Percentiles rank a stretch among this genome's conserved stretches.
Evolutionary conservation across 2,888 invertebrate genomes (phyloP).

Genomic region (Leptinotarsa juncta): DNA sequence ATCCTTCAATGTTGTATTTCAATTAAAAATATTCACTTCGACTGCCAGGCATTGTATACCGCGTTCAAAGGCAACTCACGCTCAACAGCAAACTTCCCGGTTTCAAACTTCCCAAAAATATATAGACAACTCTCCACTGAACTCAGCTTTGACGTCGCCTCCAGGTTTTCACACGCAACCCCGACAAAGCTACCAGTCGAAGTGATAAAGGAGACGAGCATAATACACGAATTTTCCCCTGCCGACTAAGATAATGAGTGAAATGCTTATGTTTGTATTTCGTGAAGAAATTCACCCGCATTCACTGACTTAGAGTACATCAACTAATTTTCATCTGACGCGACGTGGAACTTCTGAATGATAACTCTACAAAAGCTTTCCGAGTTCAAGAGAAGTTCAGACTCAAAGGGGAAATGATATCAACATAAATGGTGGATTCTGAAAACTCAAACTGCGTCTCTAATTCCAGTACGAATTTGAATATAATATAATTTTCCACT

Average conservation of each 20-base stretch:
- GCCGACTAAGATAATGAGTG: not conserved
- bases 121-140: not conserved
- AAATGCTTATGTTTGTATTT: not conserved
- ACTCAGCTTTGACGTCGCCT: not conserved
- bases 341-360: not conserved
- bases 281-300: not conserved
- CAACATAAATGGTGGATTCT: not conserved
- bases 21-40: no score
- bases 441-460: no score
- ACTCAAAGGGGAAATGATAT: not conserved
- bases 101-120: not conserved
- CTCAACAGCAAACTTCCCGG: not conserved
- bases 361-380: not conserved
- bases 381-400: not conserved
- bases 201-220: conserved; percentile 4
- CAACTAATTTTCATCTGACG: not conserved
- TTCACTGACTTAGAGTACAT: not conserved
- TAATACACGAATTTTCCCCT: not conserved
- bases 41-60: not conserved
- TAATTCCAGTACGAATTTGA: no score
- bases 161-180: not conserved
- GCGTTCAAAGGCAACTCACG: not conserved
- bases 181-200: not conserved
- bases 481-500: no score
- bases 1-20: no score